A percentile compares a stretch with the other conserved stretches of the same genome.
phyloP scores from a whole-genome alignment of 1,140 invertebrate species.

The Akabosia matsudoensis region DNA sequence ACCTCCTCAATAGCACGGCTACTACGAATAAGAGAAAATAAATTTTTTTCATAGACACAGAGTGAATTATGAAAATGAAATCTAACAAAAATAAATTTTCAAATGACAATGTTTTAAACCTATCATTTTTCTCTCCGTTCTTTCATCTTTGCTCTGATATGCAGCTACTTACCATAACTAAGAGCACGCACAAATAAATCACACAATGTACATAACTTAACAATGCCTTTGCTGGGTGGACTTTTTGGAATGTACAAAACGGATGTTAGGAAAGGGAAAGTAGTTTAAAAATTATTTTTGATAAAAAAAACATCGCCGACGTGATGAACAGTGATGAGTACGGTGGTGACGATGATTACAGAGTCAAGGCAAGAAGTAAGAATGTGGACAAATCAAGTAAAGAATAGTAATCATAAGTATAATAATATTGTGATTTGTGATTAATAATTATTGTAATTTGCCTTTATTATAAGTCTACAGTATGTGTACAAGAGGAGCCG shows the following conservation, averaged over 20 bases:
- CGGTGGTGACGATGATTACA: neutral
- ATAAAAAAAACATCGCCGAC: neutral
- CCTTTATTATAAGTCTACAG: neutral
- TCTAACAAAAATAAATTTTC: neutral
- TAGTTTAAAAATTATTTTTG: neutral
- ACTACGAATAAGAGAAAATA: neutral
- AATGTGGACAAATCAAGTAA: neutral
- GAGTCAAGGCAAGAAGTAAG: neutral
- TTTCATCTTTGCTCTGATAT: neutral
- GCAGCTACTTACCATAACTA: neutral
- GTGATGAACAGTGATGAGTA: too few species aligned
- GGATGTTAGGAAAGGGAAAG: constrained; percentile 12
- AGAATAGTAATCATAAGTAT: too few species aligned
- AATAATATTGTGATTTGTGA: too few species aligned
- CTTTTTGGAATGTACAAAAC: neutral
- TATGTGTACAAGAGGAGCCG: neutral
- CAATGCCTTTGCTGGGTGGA: neutral
- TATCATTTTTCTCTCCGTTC: neutral
- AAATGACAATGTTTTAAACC: neutral
- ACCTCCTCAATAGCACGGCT: neutral
- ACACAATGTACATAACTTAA: neutral
- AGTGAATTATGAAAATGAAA: neutral
- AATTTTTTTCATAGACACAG: neutral
- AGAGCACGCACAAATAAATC: neutral
- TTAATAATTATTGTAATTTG: neutral